Evolutionary conservation across 2,113 vertebrate genomes (phyloP).

Genomic region (Onychorhynchus coronatus): DNA sequence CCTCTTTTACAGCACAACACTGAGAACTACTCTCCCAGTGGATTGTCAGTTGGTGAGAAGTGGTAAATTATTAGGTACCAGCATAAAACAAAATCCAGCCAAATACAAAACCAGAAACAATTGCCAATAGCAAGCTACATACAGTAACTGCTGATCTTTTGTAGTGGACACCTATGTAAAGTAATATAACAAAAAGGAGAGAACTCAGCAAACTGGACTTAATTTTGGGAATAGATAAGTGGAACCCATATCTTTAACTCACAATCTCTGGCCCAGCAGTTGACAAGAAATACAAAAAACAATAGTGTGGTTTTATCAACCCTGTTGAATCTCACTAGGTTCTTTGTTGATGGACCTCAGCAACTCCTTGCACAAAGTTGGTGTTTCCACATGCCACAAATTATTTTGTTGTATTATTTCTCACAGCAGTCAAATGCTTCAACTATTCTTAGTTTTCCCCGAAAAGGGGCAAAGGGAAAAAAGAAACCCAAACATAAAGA

Average conservation of each 20-base stretch:
- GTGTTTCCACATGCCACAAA: not conserved
- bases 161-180: not conserved
- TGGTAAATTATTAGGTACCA: not conserved
- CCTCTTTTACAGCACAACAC: not conserved
- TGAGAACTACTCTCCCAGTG: not conserved
- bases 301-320: not conserved
- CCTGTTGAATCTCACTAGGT: not conserved
- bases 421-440: not conserved
- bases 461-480: not conserved
- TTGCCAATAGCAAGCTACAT: not conserved
- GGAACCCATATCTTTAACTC: not conserved
- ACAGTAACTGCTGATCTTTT: not conserved
- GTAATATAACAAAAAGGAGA: not conserved
- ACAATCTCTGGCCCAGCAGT: not conserved
- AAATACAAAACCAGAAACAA: not conserved
- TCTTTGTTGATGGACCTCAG: not conserved
- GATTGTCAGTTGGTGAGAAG: not conserved
- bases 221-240: not conserved
- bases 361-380: not conserved
- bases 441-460: not conserved
- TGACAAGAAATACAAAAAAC: not conserved
- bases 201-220: not conserved
- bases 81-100: not conserved
- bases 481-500: not conserved
- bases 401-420: not conserved